Evolutionary conservation across 2,888 invertebrate genomes (phyloP), one percentile per base, ranked within the genome.

Genomic region (Pasiphila rectangulata): DNA sequence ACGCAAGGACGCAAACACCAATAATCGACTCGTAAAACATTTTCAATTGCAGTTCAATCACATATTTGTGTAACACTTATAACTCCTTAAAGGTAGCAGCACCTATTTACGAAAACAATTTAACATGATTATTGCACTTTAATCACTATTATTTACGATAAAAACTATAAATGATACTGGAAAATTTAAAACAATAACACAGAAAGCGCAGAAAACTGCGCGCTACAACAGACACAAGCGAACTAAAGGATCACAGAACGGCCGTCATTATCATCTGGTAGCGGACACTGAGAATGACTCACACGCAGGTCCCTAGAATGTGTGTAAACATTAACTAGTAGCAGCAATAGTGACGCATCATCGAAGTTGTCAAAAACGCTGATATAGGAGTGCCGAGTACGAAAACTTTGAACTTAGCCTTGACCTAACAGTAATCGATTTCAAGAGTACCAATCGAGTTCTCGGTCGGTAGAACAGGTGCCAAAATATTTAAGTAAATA

Each of bases 1-100:
- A 83, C 35, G 79, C 51, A 35, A 86, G 51, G 36, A 80, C 70
- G 52, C 78, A 77, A 34, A 86, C 53, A 46, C 85, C 83, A 55
- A 87, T 72, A 10, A 88, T 60, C 34, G 79, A 63, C 76, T 83
- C 84, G 54, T 77, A 74, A 54, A 87, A 65, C 88, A 87, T 89
- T 74, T 72, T 80, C 52, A 64, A 51, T 54, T 59, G 61, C 55
- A 64, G 56, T 73, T 52, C 62, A 71, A 75, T 78, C 76, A 78
- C 77, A 82, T 72, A 72, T 79, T 74, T 74, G 72, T 76, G 71
- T 63, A 79, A 73, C 61, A 49, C 61, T 61, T 62, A 68, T 59
- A 50, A 66, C 63, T 76, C 68, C 68, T 74, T 75, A 67, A 56
- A 67, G 56, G 49, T 54, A 68, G 72, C 58, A 44, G 67, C 72